Evolutionary conservation across 2,113 vertebrate genomes (phyloP).

Genomic region (Tor tambroides): DNA sequence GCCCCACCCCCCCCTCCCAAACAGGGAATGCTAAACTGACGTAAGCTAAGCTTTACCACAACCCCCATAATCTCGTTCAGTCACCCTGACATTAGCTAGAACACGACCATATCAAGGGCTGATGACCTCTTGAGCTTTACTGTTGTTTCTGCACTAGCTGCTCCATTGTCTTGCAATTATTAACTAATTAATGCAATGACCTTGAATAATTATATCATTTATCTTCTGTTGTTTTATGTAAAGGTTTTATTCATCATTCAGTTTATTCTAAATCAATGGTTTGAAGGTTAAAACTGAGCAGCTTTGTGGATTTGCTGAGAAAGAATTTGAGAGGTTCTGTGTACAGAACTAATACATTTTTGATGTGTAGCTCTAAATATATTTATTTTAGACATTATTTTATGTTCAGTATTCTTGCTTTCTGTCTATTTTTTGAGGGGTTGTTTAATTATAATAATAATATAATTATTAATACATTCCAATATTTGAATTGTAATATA

Average conservation of each 20-base stretch:
- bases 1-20: conserved; percentile 7
- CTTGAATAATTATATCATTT: conserved; percentile 15
- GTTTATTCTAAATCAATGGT: background rate
- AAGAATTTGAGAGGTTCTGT: background rate
- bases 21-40: conserved; percentile 10
- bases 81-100: conserved; percentile 12
- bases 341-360: no score
- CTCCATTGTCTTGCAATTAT: conserved; percentile 11
- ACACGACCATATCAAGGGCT: conserved; percentile 3
- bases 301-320: background rate
- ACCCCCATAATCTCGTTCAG: conserved; percentile 1
- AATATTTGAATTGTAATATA: no score
- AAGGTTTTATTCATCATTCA: no score
- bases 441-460: no score
- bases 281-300: background rate
- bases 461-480: no score
- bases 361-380: background rate
- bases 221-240: background rate
- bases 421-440: background rate
- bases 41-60: background rate
- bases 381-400: background rate
- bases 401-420: no score
- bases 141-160: background rate
- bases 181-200: conserved; percentile 20
- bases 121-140: conserved; percentile 19